Evolutionary conservation across 2,113 vertebrate species (phyloP).

Genomic region (Apeltes quadracus): DNA sequence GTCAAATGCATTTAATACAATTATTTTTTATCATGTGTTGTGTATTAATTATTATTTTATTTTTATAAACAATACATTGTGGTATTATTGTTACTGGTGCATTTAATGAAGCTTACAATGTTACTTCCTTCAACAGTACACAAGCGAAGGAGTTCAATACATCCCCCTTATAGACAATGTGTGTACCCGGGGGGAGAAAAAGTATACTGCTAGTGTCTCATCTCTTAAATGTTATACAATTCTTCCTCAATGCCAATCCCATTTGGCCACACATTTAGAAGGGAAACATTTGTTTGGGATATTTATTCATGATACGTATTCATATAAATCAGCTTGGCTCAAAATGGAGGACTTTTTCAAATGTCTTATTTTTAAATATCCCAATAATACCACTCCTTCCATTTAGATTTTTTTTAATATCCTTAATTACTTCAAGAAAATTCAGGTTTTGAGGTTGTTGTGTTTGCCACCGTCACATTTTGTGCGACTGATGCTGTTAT

Average conservation of each 20-base stretch:
- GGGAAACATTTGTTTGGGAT: background rate
- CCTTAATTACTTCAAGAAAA: background rate
- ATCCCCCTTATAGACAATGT: too few relatives aligned
- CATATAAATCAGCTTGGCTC: background rate
- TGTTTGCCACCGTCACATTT: background rate
- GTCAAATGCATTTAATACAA: background rate
- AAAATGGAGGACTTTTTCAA: background rate
- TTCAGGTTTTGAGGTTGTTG: background rate
- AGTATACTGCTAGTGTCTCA: too few relatives aligned
- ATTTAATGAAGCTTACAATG: background rate
- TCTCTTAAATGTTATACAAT: background rate
- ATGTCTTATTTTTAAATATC: background rate
- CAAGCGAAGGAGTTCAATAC: too few relatives aligned
- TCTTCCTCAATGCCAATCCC: background rate
- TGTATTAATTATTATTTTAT: background rate
- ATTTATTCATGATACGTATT: background rate
- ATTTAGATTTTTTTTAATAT: background rate
- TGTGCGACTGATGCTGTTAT: background rate
- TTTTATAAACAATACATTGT: background rate
- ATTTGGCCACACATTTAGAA: background rate
- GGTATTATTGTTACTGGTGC: background rate
- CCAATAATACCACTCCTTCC: background rate
- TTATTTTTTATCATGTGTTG: background rate
- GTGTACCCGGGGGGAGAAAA: too few relatives aligned
- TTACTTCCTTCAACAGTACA: background rate